Evolutionary conservation across 2,888 invertebrate genomes (phyloP).

Genomic region (Temnothorax unifasciatus): DNA sequence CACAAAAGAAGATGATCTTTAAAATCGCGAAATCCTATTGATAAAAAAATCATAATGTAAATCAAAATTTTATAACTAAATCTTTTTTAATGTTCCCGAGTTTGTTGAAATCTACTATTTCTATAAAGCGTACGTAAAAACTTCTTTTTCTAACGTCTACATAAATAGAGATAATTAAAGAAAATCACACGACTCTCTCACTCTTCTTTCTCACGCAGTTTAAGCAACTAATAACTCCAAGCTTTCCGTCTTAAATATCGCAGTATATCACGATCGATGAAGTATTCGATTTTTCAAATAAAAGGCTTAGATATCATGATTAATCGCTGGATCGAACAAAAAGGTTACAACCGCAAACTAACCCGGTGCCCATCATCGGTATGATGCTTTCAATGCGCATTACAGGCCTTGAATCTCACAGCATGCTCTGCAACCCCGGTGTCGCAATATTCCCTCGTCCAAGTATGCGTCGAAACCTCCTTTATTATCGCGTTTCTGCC

Average conservation of each 20-base stretch:
- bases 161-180: not conserved
- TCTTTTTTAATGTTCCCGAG: not conserved
- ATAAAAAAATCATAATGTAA: not conserved
- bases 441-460: slow-evolving; percentile 17
- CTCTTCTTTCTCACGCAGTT: slow-evolving; percentile 8
- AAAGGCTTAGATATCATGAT: slow-evolving; percentile 22
- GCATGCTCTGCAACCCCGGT: slow-evolving; percentile 8
- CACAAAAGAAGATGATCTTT: not conserved
- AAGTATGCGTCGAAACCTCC: slow-evolving; percentile 10
- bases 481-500: slow-evolving; percentile 31
- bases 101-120: slow-evolving; percentile 1
- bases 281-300: slow-evolving; percentile 12
- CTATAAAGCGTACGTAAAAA: not conserved
- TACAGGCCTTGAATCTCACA: slow-evolving; percentile 42
- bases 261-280: slow-evolving; percentile 18
- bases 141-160: not conserved
- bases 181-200: not conserved
- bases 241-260: slow-evolving; percentile 12
- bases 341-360: slow-evolving; percentile 28
- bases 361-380: slow-evolving; percentile 8
- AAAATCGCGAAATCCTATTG: not conserved
- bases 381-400: slow-evolving; percentile 3
- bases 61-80: not conserved
- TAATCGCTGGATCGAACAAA: slow-evolving; percentile 30
- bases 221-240: slow-evolving; percentile 23